These are phyloP conservation scores for Macrotus californicus DNA, from an alignment of 2,113 vertebrate species.

Conservation along the genomic window DNA sequence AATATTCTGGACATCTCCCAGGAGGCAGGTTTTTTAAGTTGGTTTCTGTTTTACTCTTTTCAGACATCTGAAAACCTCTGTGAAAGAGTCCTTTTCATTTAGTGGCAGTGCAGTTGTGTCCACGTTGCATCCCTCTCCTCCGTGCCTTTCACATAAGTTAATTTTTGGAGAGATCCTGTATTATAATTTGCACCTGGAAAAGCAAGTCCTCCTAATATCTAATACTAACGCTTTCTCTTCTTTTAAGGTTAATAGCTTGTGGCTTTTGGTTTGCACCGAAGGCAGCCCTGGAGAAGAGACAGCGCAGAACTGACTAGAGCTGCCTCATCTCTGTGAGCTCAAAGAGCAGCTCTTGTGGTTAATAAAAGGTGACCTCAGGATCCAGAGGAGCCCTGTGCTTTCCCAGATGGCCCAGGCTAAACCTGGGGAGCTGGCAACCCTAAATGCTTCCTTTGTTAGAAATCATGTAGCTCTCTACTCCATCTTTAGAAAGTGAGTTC, in stretches of 20 bases:
- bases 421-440: conserved; percentile 68
- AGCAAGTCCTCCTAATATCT: background rate
- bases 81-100: background rate
- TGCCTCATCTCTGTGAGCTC: background rate
- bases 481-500: conserved; percentile 65
- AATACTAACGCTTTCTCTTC: background rate
- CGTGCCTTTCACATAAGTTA: background rate
- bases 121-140: background rate
- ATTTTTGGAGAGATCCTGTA: conserved; percentile 1
- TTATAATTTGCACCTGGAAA: conserved; percentile 44
- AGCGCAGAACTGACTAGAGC: background rate
- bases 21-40: conserved; percentile 34
- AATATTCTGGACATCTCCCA: conserved; percentile 1
- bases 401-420: conserved; percentile 53
- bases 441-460: conserved; percentile 74
- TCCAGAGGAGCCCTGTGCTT: conserved; percentile 46
- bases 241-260: background rate
- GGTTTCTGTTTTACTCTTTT: background rate
- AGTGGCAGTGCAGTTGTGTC: background rate
- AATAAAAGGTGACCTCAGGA: conserved; percentile 61
- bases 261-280: background rate
- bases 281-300: background rate
- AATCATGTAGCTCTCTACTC: conserved; percentile 44
- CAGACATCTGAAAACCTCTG: background rate
- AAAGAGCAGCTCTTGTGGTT: conserved; percentile 6